Evolutionary conservation across 2,888 invertebrate genomes (phyloP).

Genomic region (Leucozona laternaria): DNA sequence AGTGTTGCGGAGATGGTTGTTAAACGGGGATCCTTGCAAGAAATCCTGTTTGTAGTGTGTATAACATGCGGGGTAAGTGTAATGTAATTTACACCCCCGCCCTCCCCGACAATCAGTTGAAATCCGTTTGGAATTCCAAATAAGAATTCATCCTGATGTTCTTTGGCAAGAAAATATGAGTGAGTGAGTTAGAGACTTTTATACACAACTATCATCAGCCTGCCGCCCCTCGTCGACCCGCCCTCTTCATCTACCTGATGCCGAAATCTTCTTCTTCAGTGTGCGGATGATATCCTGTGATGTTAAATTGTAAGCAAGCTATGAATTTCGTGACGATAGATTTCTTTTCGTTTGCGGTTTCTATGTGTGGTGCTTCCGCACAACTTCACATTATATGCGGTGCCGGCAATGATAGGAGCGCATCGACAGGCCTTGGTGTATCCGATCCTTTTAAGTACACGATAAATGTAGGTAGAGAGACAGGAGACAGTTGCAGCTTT

Average conservation of each 20-base stretch:
- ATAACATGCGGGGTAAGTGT: conserved; percentile 62
- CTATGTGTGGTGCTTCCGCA: conserved; percentile 57
- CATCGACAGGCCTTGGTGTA: conserved; percentile 53
- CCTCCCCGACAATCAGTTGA: conserved; percentile 69
- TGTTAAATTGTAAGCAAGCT: conserved; percentile 53
- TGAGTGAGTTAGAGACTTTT: conserved; percentile 32
- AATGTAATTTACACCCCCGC: conserved; percentile 71
- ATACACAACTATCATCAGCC: neutral
- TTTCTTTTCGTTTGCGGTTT: conserved; percentile 44
- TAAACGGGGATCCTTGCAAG: conserved; percentile 55
- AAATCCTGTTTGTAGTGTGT: conserved; percentile 50
- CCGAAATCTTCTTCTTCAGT: neutral
- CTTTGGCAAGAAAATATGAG: conserved; percentile 35
- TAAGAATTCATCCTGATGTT: conserved; percentile 55
- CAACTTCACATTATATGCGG: conserved; percentile 62
- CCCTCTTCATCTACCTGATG: neutral
- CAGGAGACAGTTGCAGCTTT: conserved; percentile 35
- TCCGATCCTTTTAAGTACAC: conserved; percentile 36
- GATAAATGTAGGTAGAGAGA: neutral
- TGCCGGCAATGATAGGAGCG: conserved; percentile 8
- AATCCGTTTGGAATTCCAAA: conserved; percentile 74
- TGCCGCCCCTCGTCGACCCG: neutral
- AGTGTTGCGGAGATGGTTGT: conserved; percentile 14
- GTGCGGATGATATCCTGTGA: conserved; percentile 36
- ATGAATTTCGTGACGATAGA: conserved; percentile 58